A percentile compares a stretch with the other conserved stretches of the same genome.
Evolutionary conservation across 37 sponge, comb jelly and placozoan genomes (phyloP).

Genomic region (Oopsacas minuta): DNA sequence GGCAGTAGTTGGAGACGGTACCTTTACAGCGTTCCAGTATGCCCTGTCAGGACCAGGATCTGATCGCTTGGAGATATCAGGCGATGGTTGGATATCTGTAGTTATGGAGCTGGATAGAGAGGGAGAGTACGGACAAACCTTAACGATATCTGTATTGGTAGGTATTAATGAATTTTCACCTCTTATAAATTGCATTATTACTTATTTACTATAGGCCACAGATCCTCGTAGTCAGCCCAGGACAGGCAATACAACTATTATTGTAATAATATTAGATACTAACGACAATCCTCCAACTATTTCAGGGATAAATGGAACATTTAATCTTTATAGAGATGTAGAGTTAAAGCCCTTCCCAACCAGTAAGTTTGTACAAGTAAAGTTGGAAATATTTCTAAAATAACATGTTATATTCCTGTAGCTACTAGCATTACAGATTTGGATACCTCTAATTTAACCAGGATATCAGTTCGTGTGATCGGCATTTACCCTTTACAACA

Average conservation of each 20-base stretch:
- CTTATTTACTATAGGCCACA: background rate
- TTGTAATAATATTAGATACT: background rate
- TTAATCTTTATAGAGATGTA: background rate
- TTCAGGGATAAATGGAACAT: background rate
- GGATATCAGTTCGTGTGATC: background rate
- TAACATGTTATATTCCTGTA: background rate
- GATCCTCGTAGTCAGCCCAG: slow-evolving; percentile 11
- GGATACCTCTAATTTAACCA: background rate
- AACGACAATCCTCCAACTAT: background rate
- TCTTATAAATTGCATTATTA: background rate
- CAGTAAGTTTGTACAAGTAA: background rate
- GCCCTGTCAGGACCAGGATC: background rate
- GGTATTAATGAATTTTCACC: background rate
- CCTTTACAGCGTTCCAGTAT: background rate
- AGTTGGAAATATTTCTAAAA: background rate
- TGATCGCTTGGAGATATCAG: background rate
- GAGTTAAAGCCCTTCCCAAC: background rate
- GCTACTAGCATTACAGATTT: background rate
- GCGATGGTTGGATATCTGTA: background rate
- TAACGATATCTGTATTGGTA: background rate
- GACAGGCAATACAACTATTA: background rate
- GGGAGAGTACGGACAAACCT: background rate
- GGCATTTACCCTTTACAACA: background rate
- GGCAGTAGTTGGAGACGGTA: background rate
- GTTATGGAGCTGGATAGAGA: background rate